Evolutionary conservation across 2,888 invertebrate species (phyloP).

Genomic region (Apeira syringaria): DNA sequence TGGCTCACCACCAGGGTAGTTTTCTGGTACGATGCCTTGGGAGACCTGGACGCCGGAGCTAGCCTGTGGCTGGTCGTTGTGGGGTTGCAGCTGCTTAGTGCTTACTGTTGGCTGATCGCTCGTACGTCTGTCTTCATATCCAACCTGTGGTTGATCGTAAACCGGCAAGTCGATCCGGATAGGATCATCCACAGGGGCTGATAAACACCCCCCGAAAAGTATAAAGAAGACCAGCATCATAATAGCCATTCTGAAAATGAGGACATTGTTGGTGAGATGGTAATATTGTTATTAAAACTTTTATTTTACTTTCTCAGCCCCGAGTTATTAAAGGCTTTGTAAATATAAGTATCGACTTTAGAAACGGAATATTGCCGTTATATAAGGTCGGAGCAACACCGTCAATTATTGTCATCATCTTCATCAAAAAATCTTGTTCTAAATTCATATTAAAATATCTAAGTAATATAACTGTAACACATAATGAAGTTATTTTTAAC

Average conservation of each 20-base stretch:
- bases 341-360: too few species aligned
- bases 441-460: too few species aligned
- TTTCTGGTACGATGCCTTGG: constrained; percentile 49
- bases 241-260: constrained; percentile 56
- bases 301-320: too few species aligned
- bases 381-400: too few species aligned
- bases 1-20: constrained; percentile 48
- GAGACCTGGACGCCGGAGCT: constrained; percentile 35
- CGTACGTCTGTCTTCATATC: constrained; percentile 44
- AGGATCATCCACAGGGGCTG: constrained; percentile 64
- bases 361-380: too few species aligned
- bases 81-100: constrained; percentile 46
- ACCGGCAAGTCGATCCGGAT: constrained; percentile 69
- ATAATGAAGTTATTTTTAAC: too few species aligned
- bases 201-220: constrained; percentile 37
- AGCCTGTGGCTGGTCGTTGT: constrained; percentile 44
- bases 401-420: too few species aligned
- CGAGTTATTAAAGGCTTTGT: too few species aligned
- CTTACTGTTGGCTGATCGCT: constrained; percentile 45
- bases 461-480: too few species aligned
- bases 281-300: too few species aligned
- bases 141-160: constrained; percentile 52
- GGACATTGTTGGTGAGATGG: too few species aligned
- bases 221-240: constrained; percentile 34
- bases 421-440: too few species aligned